Evolutionary conservation across 37 sponge, comb jelly and placozoan genomes (phyloP).

Genomic region (Eunapius fragilis): DNA sequence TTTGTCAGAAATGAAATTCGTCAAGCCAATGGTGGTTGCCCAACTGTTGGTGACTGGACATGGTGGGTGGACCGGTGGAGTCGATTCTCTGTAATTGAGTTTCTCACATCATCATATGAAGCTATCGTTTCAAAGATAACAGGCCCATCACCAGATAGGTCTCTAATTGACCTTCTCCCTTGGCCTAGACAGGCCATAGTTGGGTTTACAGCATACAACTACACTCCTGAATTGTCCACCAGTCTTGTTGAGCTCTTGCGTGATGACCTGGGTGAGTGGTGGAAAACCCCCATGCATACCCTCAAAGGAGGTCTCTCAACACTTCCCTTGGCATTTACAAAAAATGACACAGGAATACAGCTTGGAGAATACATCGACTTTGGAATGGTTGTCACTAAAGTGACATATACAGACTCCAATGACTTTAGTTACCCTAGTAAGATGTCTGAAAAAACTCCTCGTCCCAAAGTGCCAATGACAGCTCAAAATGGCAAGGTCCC

Average conservation of each 20-base stretch:
- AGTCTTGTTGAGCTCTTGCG: slow-evolving; percentile 31
- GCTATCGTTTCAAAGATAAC: background rate
- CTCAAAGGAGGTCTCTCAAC: slow-evolving; percentile 17
- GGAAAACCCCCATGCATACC: slow-evolving; percentile 25
- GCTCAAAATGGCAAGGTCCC: no score
- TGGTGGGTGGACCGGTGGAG: slow-evolving; percentile 43
- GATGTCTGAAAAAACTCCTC: no score
- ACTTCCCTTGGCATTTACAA: slow-evolving; percentile 33
- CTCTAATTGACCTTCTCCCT: slow-evolving; percentile 14
- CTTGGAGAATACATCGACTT: slow-evolving; percentile 7
- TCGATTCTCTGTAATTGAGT: slow-evolving; percentile 11
- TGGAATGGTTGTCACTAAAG: slow-evolving; percentile 5
- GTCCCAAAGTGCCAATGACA: no score
- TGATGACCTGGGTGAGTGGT: slow-evolving; percentile 44
- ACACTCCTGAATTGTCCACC: slow-evolving; percentile 7
- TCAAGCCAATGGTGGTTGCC: background rate
- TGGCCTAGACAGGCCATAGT: slow-evolving; percentile 47
- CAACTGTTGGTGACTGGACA: slow-evolving; percentile 5
- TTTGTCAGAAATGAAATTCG: slow-evolving; percentile 23
- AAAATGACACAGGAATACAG: background rate
- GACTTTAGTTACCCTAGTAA: no score
- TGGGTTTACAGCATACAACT: slow-evolving; percentile 14
- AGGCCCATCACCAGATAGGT: background rate
- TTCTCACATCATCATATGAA: slow-evolving; percentile 9
- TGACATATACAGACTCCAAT: slow-evolving; percentile 6